phyloP scores from a whole-genome alignment of 1,140 invertebrate genomes.

The Pseudomyrmex sp. region DNA sequence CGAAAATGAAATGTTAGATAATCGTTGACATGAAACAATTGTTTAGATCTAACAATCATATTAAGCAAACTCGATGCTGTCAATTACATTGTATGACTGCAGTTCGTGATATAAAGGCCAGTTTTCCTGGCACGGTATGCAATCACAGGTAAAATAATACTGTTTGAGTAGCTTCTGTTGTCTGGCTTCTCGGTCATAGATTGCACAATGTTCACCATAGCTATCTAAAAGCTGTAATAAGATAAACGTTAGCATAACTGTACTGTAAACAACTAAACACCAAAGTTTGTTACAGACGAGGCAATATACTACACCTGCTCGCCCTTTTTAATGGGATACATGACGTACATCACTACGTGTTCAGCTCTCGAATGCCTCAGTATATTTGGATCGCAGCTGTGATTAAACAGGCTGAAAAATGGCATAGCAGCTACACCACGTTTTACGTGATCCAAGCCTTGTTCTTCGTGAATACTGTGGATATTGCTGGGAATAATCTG shows the following conservation, averaged over 20 bases:
- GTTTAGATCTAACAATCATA: constrained; percentile 1
- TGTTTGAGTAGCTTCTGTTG: constrained; percentile 55
- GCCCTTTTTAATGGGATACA: constrained; percentile 88
- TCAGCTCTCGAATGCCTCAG: constrained; percentile 87
- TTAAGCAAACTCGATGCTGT: not conserved
- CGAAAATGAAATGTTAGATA: constrained; percentile 10
- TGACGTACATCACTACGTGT: constrained; percentile 86
- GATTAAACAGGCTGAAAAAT: constrained; percentile 93
- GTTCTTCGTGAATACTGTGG: constrained; percentile 72
- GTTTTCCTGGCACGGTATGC: constrained; percentile 90
- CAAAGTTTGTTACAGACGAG: too few relatives aligned
- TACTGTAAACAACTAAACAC: too few relatives aligned
- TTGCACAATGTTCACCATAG: constrained; percentile 77
- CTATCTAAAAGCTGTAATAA: constrained; percentile 77
- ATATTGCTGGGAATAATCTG: constrained; percentile 92
- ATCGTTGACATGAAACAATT: not conserved
- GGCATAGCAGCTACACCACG: constrained; percentile 90
- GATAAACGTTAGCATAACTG: not conserved
- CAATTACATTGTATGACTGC: constrained; percentile 61
- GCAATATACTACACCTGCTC: constrained; percentile 83
- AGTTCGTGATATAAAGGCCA: constrained; percentile 87
- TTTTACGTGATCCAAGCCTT: constrained; percentile 71
- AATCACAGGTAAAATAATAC: constrained; percentile 90
- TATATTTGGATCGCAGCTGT: constrained; percentile 95
- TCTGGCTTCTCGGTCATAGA: constrained; percentile 66